A percentile compares a stretch with the other conserved stretches of the same genome.
Conservation (phyloP, 2,888 invertebrate genomes). For the Clunio marinus region DNA sequence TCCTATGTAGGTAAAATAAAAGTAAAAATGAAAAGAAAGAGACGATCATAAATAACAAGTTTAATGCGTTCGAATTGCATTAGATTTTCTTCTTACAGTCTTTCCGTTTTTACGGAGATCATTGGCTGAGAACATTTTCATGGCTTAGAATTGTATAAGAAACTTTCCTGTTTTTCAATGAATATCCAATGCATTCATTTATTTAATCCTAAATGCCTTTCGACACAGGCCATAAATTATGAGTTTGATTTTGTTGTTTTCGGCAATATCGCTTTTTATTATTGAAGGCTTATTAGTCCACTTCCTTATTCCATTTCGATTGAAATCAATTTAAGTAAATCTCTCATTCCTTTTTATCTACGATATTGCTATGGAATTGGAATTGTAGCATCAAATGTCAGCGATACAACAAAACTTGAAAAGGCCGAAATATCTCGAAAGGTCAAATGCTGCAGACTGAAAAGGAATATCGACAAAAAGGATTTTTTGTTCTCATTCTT, state of each 20-base stretch:
- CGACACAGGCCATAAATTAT: constrained; percentile 32
- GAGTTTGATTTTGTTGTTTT: not conserved
- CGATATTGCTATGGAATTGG: no score
- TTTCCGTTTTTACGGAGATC: not conserved
- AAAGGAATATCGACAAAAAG: constrained; percentile 12
- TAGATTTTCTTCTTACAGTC: not conserved
- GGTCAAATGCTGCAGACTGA: constrained; percentile 18
- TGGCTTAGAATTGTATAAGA: constrained; percentile 13
- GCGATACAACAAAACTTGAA: not conserved
- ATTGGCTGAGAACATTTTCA: not conserved
- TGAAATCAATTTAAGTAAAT: constrained; percentile 20
- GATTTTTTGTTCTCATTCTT: no score
- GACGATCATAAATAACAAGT: constrained; percentile 37
- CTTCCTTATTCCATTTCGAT: constrained; percentile 12
- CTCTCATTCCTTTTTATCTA: not conserved
- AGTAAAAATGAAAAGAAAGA: no score
- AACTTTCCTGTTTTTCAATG: not conserved
- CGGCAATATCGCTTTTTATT: constrained; percentile 14
- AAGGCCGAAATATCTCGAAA: no score
- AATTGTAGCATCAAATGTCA: not conserved
- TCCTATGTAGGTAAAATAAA: not conserved
- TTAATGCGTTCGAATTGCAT: not conserved
- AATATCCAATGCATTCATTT: constrained; percentile 12
- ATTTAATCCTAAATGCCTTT: constrained; percentile 34
- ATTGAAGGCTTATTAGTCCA: constrained; percentile 7